These are phyloP conservation scores for Neodiprion pinetum DNA, from an alignment of 1,140 invertebrate genomes.

Conservation along the genomic window DNA sequence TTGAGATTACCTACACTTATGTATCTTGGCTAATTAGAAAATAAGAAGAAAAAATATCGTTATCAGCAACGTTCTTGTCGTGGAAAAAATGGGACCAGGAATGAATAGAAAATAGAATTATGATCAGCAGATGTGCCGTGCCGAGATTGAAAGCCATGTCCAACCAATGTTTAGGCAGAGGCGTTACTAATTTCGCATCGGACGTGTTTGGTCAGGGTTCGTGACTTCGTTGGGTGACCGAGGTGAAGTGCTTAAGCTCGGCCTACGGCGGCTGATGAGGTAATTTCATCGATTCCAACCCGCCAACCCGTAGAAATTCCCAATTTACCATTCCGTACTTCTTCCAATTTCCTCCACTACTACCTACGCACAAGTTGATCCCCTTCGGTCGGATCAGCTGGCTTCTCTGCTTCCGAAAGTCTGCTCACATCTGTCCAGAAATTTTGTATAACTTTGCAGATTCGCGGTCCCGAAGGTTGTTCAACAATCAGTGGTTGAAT, in stretches of 20 bases:
- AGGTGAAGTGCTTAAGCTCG: background rate
- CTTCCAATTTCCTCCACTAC: no score
- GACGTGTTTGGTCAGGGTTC: background rate
- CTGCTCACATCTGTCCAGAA: no score
- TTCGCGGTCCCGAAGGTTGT: conserved; percentile 29
- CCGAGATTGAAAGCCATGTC: conserved; percentile 3
- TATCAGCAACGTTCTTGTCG: background rate
- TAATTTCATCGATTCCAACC: background rate
- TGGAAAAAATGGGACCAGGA: background rate
- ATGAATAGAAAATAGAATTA: background rate
- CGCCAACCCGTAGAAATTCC: background rate
- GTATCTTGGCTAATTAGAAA: no score
- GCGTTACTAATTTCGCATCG: background rate
- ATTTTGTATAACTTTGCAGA: no score
- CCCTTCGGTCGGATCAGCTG: no score
- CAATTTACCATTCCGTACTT: background rate
- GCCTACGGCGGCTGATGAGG: background rate
- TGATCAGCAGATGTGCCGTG: background rate
- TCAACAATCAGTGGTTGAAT: conserved; percentile 12
- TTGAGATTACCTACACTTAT: no score
- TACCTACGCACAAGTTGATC: no score
- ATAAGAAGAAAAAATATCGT: background rate
- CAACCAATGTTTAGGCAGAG: background rate
- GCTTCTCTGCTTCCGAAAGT: no score
- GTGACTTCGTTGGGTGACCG: background rate